Conservation (phyloP, 2,113 vertebrate species). For the Tringa solitaria region DNA sequence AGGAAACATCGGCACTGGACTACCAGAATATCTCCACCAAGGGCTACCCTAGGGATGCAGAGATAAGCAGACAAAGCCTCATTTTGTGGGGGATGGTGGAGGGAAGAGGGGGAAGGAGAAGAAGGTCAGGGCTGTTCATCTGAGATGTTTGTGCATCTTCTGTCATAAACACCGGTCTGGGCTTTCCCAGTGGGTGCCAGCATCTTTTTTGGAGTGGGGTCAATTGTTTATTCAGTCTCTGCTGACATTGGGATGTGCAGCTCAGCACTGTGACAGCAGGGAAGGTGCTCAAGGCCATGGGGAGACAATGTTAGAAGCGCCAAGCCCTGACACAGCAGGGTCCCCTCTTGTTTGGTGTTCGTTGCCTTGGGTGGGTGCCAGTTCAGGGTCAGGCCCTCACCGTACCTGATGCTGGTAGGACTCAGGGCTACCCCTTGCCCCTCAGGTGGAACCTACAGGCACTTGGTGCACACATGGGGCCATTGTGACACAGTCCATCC, state of each 20-base stretch:
- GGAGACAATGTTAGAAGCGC: background rate
- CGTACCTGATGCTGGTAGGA: background rate
- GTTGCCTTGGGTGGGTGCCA: background rate
- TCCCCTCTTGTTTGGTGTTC: background rate
- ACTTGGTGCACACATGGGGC: background rate
- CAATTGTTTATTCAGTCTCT: background rate
- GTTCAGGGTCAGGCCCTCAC: background rate
- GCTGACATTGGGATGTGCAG: background rate
- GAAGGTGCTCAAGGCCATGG: background rate
- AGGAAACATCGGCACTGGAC: background rate
- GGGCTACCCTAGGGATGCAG: conserved; percentile 12
- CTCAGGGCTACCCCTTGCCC: background rate
- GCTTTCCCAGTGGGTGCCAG: background rate
- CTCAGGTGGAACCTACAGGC: background rate
- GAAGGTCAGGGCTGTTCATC: conserved; percentile 30
- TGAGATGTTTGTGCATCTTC: background rate
- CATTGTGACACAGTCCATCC: background rate
- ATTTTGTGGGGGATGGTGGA: background rate
- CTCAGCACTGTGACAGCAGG: accelerated
- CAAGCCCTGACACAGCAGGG: background rate
- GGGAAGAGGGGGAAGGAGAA: background rate
- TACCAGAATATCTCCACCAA: conserved; percentile 3
- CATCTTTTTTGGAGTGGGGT: background rate
- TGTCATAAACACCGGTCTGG: background rate
- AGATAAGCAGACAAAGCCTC: conserved; percentile 34